Base-by-base conservation (phyloP, 2,113 vertebrate species). In the Ascaphus truei region DNA sequence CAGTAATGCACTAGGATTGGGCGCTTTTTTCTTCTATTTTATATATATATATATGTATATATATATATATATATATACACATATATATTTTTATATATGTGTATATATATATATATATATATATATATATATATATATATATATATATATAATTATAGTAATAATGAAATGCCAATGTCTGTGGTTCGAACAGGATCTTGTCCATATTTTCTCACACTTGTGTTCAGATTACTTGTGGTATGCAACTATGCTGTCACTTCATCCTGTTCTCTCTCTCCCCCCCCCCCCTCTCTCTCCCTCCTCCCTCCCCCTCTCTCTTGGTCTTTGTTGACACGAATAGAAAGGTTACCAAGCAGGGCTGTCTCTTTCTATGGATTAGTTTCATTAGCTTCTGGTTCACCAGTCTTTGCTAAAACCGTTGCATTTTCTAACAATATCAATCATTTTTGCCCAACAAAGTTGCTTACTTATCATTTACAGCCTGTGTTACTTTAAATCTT, bases 371-470 rank as follows among this genome's bases (percentile, higher is more conserved):
- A 51, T 30, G 51, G 56, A 69, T 69, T 52, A 30, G 16, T 61
- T 69, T 60, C 56, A 60, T 60, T 51, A 52, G 47, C 25, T 52
- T 69, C 7, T 69, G 33, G 33, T 52, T 61, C 26, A 51, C 7
- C 22, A 50, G 67, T 34, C 36, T 52, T 30, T 56, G 39, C 27
- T 43, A 66, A 29, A 66, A 39, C 16, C n/a, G 20, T 27, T 30
- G 33, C 29, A 57, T 27, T 29, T 67, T 26, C n/a, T 41, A 57
- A 57, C 13, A 9, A 13, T 36, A 36, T 31, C 53, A 22, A 55
- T 64, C 47, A 39, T 43, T 22, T 53, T 65, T 48, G n/a, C n/a
- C n/a, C n/a, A n/a, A n/a, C n/a, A n/a, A n/a, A n/a, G n/a, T n/a
- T 36, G 53, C 30, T 26, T 55, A 5, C 5, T 18, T 11, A 52